A percentile compares a stretch with the other conserved stretches of the same genome.
Evolutionary conservation across 2,888 invertebrate genomes (phyloP).

Genomic region (Neocrepidodera transversa): DNA sequence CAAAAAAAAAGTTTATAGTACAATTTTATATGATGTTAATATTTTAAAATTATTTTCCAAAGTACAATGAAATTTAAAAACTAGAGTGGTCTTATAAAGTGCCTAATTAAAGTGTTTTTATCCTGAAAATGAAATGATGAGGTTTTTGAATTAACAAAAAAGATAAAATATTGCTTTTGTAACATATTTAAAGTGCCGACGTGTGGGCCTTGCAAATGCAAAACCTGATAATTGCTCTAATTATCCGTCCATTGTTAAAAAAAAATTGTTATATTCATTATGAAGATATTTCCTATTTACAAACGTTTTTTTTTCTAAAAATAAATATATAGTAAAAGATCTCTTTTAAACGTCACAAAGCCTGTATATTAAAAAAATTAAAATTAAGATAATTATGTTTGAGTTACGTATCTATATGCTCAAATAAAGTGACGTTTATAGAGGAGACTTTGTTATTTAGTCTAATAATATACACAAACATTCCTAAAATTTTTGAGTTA

Average conservation of each 20-base stretch:
- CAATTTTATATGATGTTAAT: too few species aligned
- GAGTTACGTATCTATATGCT: too few species aligned
- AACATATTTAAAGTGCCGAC: slow-evolving; percentile 35
- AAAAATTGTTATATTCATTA: slow-evolving; percentile 37
- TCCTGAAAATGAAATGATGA: neutral
- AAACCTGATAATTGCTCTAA: slow-evolving; percentile 46
- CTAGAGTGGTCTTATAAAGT: neutral
- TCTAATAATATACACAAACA: slow-evolving; percentile 9
- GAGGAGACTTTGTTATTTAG: slow-evolving; percentile 15
- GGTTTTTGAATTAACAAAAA: neutral
- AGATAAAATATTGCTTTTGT: too few species aligned
- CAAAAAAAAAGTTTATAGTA: too few species aligned
- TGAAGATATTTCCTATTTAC: slow-evolving; percentile 32
- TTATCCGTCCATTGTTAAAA: slow-evolving; percentile 49
- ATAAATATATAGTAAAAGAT: slow-evolving; percentile 8
- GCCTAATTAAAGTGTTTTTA: neutral
- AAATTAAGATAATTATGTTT: neutral
- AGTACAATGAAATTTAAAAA: neutral
- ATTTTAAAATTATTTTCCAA: too few species aligned
- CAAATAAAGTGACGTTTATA: neutral
- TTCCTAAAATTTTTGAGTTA: slow-evolving; percentile 8
- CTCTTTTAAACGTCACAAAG: slow-evolving; percentile 1
- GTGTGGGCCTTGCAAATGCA: slow-evolving; percentile 30
- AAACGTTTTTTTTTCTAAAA: slow-evolving; percentile 22
- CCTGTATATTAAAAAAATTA: neutral